Percentiles rank a stretch among this genome's conserved stretches.
phyloP scores from a whole-genome alignment of 64 coral and sea anemone species.

The Montipora cactus region DNA sequence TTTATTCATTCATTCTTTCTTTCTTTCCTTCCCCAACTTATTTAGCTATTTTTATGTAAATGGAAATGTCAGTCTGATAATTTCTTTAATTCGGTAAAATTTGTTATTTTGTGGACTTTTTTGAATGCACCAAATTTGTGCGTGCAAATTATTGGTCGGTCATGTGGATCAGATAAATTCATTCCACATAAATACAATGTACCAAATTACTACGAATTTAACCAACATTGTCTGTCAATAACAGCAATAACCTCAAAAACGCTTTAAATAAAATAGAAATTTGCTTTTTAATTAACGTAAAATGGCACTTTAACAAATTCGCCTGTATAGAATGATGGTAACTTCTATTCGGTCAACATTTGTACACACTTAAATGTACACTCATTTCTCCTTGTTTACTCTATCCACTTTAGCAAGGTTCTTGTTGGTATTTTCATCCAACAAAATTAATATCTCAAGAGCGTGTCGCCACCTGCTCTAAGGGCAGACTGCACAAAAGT shows the following conservation, averaged over 20 bases:
- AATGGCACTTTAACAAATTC: neutral
- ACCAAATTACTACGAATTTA: neutral
- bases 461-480: too few species aligned
- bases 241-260: neutral
- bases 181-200: too few species aligned
- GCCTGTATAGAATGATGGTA: neutral
- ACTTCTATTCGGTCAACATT: neutral
- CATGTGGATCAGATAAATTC: too few species aligned
- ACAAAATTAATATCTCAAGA: too few species aligned
- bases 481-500: too few species aligned
- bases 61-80: neutral
- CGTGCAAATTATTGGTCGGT: too few species aligned
- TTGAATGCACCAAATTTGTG: neutral
- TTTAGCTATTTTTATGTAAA: neutral
- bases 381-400: too few species aligned
- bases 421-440: too few species aligned
- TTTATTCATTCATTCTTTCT: neutral
- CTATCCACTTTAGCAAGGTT: too few species aligned
- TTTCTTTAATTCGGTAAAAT: too few species aligned
- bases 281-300: neutral
- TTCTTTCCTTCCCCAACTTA: neutral
- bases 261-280: neutral
- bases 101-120: too few species aligned
- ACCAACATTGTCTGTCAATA: neutral
- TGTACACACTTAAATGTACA: neutral